Conservation (phyloP, 30 jellyfish, hydroid and myxozoan species). For the Aurelia aurita region DNA sequence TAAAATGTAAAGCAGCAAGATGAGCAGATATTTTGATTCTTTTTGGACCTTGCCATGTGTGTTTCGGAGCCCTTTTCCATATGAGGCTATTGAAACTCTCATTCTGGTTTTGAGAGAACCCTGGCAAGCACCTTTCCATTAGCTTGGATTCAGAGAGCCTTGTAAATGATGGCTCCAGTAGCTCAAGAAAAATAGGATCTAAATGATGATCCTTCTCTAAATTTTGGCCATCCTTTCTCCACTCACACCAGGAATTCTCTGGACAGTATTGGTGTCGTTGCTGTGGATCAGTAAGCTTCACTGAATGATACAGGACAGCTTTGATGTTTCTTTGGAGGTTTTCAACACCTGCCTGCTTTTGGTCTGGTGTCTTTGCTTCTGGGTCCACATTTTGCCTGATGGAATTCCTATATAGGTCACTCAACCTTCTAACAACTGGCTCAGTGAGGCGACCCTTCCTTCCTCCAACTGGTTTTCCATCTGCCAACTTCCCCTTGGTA, state of each 20-base stretch:
- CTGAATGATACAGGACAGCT: slow-evolving; percentile 18
- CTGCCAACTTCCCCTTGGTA: slow-evolving; percentile 30
- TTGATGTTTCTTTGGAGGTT: slow-evolving; percentile 9
- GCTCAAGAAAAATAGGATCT: slow-evolving; percentile 21
- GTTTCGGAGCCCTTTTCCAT: slow-evolving; percentile 34
- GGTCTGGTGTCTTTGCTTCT: slow-evolving; percentile 15
- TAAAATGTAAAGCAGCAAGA: too few relatives aligned
- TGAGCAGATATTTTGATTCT: too few relatives aligned
- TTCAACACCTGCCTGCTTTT: slow-evolving; percentile 13
- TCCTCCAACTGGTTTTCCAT: slow-evolving; percentile 43
- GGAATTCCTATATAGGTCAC: background rate
- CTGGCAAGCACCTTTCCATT: background rate
- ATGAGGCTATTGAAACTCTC: slow-evolving; percentile 24
- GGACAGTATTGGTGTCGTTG: slow-evolving; percentile 4
- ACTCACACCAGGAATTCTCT: background rate
- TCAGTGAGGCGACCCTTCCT: slow-evolving; percentile 22
- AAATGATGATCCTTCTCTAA: slow-evolving; percentile 5
- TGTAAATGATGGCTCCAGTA: background rate
- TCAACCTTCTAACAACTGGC: slow-evolving; percentile 11
- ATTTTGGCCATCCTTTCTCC: background rate
- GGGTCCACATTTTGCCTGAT: slow-evolving; percentile 40
- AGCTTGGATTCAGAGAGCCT: slow-evolving; percentile 26
- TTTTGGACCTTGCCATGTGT: background rate
- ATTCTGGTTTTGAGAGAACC: slow-evolving; percentile 35
- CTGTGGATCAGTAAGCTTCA: slow-evolving; percentile 11